Percentiles rank a stretch among this genome's conserved stretches.
Conservation (phyloP, 2,113 vertebrate genomes). For the Haplotaxodon microlepis region DNA sequence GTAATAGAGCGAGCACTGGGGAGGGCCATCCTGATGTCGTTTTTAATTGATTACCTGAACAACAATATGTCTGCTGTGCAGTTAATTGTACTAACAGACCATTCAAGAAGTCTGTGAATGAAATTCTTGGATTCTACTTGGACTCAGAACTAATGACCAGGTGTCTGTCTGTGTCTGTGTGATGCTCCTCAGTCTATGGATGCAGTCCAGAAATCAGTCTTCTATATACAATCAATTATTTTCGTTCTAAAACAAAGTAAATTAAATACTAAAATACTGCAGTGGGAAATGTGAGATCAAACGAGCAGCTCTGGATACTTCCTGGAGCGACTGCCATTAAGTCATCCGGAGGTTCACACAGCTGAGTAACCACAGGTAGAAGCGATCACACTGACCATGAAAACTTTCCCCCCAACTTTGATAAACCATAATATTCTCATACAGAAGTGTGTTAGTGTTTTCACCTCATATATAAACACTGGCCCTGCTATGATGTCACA, state of each 20-base stretch:
- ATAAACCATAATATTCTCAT: background rate
- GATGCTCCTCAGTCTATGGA: background rate
- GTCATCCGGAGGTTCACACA: background rate
- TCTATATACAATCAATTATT: background rate
- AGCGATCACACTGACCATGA: background rate
- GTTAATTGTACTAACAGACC: background rate
- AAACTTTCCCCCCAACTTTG: rapidly evolving
- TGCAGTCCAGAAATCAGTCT: background rate
- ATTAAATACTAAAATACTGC: background rate
- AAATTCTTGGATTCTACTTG: background rate
- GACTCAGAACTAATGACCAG: rapidly evolving
- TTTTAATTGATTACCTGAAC: background rate
- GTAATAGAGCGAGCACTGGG: background rate
- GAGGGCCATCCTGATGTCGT: rapidly evolving
- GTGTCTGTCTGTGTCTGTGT: background rate
- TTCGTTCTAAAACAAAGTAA: background rate
- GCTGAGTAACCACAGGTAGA: background rate
- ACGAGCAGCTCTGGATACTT: background rate
- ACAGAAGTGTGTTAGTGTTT: background rate
- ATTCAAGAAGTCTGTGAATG: background rate
- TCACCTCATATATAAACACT: background rate
- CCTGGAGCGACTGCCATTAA: rapidly evolving
- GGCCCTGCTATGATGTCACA: background rate
- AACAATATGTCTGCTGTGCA: background rate
- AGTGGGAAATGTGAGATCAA: background rate